Percentiles rank a stretch among this genome's conserved stretches.
phyloP scores from a whole-genome alignment of 2,113 vertebrate genomes.

The Indicator indicator region DNA sequence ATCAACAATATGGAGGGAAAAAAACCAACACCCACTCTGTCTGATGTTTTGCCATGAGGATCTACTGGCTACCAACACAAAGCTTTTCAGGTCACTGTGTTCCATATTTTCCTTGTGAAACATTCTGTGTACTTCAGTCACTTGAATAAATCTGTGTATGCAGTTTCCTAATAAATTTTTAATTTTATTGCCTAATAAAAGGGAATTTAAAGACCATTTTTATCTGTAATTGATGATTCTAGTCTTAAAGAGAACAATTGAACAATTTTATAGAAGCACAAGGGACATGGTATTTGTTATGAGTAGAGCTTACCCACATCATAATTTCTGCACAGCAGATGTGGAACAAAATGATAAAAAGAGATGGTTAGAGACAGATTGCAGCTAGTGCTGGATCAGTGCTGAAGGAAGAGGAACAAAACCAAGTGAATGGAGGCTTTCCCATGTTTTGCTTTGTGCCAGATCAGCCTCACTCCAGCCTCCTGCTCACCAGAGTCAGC shows the following conservation, averaged over 20 bases:
- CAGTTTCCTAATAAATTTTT: constrained; percentile 59
- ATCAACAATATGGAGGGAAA: neutral
- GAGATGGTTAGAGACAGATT: neutral
- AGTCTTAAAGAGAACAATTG: constrained; percentile 25
- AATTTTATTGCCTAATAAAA: constrained; percentile 64
- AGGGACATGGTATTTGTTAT: constrained; percentile 13
- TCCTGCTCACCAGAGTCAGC: too few relatives aligned
- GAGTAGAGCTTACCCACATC: neutral
- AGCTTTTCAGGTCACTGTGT: constrained; percentile 64
- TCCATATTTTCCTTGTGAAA: constrained; percentile 52
- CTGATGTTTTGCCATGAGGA: constrained; percentile 69
- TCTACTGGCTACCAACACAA: constrained; percentile 20
- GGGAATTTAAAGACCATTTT: constrained; percentile 43
- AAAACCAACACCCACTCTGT: constrained; percentile 43
- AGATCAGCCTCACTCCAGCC: neutral
- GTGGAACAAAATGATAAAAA: neutral
- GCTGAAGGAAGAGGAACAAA: neutral
- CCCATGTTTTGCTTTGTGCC: accelerated
- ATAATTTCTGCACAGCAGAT: constrained; percentile 36
- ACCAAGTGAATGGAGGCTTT: neutral
- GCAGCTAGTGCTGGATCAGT: neutral
- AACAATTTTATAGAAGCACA: constrained; percentile 28
- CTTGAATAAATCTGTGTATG: constrained; percentile 47
- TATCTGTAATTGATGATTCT: constrained; percentile 36
- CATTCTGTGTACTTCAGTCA: neutral